Base-by-base conservation (phyloP, 2,797 vertebrate species). In the Protonibea diacanthus region DNA sequence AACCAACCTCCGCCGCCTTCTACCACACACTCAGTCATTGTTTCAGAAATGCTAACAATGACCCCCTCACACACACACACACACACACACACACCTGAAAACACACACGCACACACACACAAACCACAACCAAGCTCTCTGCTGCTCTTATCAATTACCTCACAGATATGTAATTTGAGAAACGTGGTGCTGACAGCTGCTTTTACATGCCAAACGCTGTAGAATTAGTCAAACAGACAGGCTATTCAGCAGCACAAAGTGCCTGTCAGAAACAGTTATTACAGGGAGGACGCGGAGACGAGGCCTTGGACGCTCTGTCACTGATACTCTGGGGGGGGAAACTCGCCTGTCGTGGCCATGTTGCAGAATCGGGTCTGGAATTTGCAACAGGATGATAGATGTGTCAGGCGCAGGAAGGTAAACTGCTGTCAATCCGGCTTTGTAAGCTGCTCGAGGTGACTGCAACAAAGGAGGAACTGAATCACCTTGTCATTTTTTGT, bases 341-440 rank as follows among this genome's bases (percentile, higher is more conserved):
- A 52, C 56, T 56, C 38, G 23, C 14, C 57, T 57, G 80, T 76
- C 38, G n/a, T 21, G 33, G 47, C 9, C 3, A 20, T 6, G 70
- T 80, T 78, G 76, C 52, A 71, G 72, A 75, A 82, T 49, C 44
- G 1, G 55, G 40, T 84, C 40, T 63, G 80, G 84, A 85, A 81
- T 88, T 68, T 49, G 42, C 15, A 7, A 72, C 33, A 45, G 73
- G 82, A 78, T 86, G 80, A 88, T 18, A 15, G 80, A 89, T 51
- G 6, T 44, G 82, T 74, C 67, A 33, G 68, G 23, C 29, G 4
- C 72, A 45, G 65, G 73, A 81, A 75, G 85, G 69, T 87, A 90
- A 91, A 89, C 76, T 82, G 78, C 74, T 73, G 85, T 88, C 91
- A 91, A 6, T 82, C 72, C 3, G 38, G 58, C 77, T 87, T 17